Percentiles rank a stretch among this genome's conserved stretches.
Evolutionary conservation across 2,888 invertebrate species (phyloP).

Genomic region (Malachius bipustulatus): DNA sequence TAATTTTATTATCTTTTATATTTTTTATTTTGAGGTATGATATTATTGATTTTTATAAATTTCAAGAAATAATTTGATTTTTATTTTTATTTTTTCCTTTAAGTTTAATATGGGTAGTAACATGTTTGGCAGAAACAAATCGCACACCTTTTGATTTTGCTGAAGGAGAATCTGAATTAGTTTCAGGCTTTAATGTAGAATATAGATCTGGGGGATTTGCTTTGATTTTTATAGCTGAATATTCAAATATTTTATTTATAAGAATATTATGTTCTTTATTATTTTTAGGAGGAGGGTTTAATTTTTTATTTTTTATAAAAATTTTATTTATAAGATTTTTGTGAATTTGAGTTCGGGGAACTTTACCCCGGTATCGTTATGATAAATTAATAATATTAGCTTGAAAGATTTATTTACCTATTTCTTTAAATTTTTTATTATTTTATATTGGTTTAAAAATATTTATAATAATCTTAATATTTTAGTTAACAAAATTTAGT

Average conservation of each 20-base stretch:
- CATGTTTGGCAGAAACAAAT: constrained; percentile 58
- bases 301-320: constrained; percentile 44
- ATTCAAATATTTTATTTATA: constrained; percentile 58
- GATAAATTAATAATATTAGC: constrained; percentile 62
- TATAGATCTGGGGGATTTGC: constrained; percentile 47
- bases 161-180: constrained; percentile 65
- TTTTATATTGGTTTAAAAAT: too few relatives aligned
- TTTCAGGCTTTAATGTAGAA: constrained; percentile 46
- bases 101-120: constrained; percentile 44
- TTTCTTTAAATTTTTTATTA: too few relatives aligned
- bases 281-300: constrained; percentile 42
- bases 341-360: too few relatives aligned
- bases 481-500: too few relatives aligned
- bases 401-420: too few relatives aligned
- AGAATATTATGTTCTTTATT: too few relatives aligned
- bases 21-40: constrained; percentile 41
- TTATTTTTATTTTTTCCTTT: constrained; percentile 45
- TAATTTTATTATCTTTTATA: constrained; percentile 30
- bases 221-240: constrained; percentile 60
- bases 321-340: constrained; percentile 45
- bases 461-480: too few relatives aligned
- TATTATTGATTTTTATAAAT: constrained; percentile 32
- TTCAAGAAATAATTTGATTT: constrained; percentile 44
- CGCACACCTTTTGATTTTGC: constrained; percentile 70
- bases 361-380: constrained; percentile 63